Conservation (phyloP, 2,888 invertebrate genomes). For the Trachelus stipa region DNA sequence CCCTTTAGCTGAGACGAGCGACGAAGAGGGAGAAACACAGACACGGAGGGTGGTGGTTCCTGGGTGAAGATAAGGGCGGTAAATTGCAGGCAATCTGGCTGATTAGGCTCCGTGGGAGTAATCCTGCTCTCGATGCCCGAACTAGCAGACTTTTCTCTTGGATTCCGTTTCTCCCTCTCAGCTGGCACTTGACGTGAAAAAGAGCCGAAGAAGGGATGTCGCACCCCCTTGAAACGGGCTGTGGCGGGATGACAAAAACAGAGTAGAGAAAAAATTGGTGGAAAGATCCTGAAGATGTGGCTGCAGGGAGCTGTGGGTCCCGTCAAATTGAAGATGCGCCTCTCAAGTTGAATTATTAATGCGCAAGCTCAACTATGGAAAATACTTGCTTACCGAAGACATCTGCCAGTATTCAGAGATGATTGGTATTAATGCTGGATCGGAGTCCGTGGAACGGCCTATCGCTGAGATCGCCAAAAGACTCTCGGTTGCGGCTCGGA, state of each 20-base stretch:
- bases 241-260: not conserved
- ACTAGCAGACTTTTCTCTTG: not conserved
- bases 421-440: not conserved
- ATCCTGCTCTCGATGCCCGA: constrained; percentile 40
- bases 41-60: constrained; percentile 21
- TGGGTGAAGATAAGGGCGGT: constrained; percentile 52
- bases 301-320: not conserved
- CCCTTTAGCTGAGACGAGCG: not conserved
- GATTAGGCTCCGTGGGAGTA: constrained; percentile 59
- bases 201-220: constrained; percentile 14
- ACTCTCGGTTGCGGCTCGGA: not conserved
- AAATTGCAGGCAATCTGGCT: constrained; percentile 62
- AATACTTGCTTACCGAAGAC: not conserved
- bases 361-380: not conserved
- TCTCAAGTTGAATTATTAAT: not conserved
- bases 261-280: not conserved
- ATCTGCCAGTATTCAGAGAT: not conserved
- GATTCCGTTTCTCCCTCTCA: constrained; percentile 20
- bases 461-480: not conserved
- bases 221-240: not conserved
- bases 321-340: constrained; percentile 16
- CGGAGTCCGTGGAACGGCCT: not conserved
- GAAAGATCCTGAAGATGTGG: not conserved
- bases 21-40: not conserved
- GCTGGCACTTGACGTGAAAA: constrained; percentile 38